Evolutionary conservation across 2,888 invertebrate genomes (phyloP).

Genomic region (Leptura quadrifasciata): DNA sequence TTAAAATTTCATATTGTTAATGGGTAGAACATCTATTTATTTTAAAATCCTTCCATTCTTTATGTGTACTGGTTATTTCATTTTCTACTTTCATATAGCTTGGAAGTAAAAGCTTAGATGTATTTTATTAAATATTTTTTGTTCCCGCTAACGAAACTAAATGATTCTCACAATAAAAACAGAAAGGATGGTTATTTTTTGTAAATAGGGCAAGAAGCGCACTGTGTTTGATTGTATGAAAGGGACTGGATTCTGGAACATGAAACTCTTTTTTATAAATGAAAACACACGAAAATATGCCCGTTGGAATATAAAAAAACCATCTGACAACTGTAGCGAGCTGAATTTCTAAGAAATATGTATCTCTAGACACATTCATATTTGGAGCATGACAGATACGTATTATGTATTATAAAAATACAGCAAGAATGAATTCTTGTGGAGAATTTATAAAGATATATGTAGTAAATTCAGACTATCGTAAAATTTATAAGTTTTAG

Average conservation of each 20-base stretch:
- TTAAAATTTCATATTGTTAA: too few relatives aligned
- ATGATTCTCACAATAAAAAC: conserved; percentile 21
- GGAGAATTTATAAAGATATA: conserved; percentile 7
- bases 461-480: background rate
- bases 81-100: background rate
- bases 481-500: background rate
- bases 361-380: conserved; percentile 31
- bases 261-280: conserved; percentile 22
- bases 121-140: conserved; percentile 15
- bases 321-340: conserved; percentile 19
- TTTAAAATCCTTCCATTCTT: too few relatives aligned
- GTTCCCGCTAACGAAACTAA: conserved; percentile 6
- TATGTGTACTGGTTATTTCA: background rate
- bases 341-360: conserved; percentile 20
- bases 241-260: conserved; percentile 13
- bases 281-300: conserved; percentile 34
- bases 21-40: too few relatives aligned
- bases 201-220: conserved; percentile 14
- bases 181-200: conserved; percentile 18
- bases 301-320: conserved; percentile 12
- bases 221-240: conserved; percentile 2
- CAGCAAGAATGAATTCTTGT: conserved; percentile 14
- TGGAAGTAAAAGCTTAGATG: background rate
- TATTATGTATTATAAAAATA: conserved; percentile 26
- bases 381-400: conserved; percentile 20